Percentiles rank a stretch among this genome's conserved stretches.
Evolutionary conservation across 2,888 invertebrate genomes (phyloP).

Genomic region (Parthenolecanium corni): DNA sequence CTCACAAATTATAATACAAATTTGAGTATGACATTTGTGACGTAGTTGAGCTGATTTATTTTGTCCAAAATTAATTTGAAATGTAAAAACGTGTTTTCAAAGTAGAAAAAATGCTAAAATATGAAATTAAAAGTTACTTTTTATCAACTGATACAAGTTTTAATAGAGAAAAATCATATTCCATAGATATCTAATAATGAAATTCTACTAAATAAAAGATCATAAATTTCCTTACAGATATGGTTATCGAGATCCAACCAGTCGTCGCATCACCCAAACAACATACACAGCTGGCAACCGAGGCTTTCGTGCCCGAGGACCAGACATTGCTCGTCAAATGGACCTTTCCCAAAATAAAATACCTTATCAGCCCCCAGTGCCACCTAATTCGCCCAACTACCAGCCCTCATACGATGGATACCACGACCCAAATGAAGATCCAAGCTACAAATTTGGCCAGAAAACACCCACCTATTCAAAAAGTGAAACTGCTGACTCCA

Average conservation of each 20-base stretch:
- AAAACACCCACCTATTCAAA: constrained; percentile 56
- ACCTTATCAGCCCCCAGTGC: constrained; percentile 36
- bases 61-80: no score
- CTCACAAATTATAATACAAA: no score
- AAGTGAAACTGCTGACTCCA: constrained; percentile 52
- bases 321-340: constrained; percentile 58
- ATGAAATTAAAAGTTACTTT: no score
- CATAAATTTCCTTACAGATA: constrained; percentile 33
- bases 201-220: no score
- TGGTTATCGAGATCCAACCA: constrained; percentile 59
- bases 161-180: no score
- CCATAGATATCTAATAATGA: no score
- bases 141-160: no score
- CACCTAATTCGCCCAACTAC: constrained; percentile 36
- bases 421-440: constrained; percentile 64
- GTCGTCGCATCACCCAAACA: constrained; percentile 55
- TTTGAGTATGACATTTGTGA: no score
- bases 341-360: constrained; percentile 49
- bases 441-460: constrained; percentile 58
- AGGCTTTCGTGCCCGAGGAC: constrained; percentile 68
- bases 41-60: no score
- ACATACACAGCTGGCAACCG: constrained; percentile 64
- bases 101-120: no score
- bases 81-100: no score
- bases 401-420: constrained; percentile 56